Evolutionary conservation across 2,113 vertebrate genomes (phyloP), one percentile per base, ranked within the genome.

Genomic region (Bagarius yarrelli): DNA sequence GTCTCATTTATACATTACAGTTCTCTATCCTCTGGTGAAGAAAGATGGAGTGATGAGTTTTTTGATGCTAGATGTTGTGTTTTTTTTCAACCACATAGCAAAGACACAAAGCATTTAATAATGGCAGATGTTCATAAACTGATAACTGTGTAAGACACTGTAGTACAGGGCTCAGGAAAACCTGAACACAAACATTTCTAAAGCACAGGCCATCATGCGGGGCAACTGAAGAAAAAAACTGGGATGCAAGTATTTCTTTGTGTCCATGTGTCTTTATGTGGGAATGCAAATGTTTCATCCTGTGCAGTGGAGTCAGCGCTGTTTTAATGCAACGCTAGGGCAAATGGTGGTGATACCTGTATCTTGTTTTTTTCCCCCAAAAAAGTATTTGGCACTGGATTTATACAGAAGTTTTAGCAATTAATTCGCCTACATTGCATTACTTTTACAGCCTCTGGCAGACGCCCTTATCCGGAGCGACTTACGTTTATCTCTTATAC

Each of bases 261-360:
- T 56, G 47, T 21, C 21, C 47, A 34, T 70, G 34, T 70, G 57
- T 73, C 40, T 36, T 23, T 27, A 19, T 53, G 69, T 25, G 25
- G 18, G 32, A 36, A 75, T 18, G 30, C 18, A 3, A 36, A 21
- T 59, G 36, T 55, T 47, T 81, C 44, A 55, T 66, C 50, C 50
- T 67, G 52, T 66, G 50, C 61, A 56, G 52, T 69, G 21, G 23
- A 59, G 63, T 76, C 81, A 77, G 81, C 61, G 77, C 53, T 30
- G 53, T 52, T 36, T 69, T 52, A 59, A 70, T 60, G 34, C 21
- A 78, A 53, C 14, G 32, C 44, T 64, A 50, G n/a, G 16, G 47
- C 36, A 73, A 73, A 70, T 75, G n/a, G n/a, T n/a, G 4, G 44
- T 47, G 5, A 47, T 47, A 47, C 30, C 40, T 60, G 61, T 36